Conservation (phyloP, 1,140 invertebrate species). For the Lasaia peninsularis region DNA sequence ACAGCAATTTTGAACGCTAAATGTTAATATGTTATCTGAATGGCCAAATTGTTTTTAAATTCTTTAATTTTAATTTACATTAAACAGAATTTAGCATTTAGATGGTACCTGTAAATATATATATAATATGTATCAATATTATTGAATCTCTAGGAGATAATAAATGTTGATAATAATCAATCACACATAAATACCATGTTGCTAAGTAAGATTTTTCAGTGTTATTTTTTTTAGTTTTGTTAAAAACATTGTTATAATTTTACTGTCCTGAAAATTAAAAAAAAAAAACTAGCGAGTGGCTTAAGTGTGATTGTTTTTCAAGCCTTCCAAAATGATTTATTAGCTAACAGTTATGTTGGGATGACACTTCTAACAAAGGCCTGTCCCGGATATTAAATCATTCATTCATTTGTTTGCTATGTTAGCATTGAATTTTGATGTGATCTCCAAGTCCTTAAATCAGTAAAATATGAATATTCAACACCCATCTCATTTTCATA, state of each 20-base stretch:
- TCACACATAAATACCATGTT: not conserved
- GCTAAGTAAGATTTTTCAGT: not conserved
- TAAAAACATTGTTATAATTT: not conserved
- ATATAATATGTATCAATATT: too few relatives aligned
- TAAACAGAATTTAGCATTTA: not conserved
- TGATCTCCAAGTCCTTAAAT: too few relatives aligned
- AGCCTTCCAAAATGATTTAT: not conserved
- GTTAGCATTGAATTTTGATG: too few relatives aligned
- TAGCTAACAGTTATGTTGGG: too few relatives aligned
- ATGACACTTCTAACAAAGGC: too few relatives aligned
- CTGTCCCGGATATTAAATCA: too few relatives aligned
- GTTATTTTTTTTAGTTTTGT: slow-evolving; percentile 6
- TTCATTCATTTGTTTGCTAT: too few relatives aligned
- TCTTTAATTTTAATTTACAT: slow-evolving; percentile 1
- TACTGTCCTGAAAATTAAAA: not conserved
- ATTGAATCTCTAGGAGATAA: slow-evolving; percentile 5
- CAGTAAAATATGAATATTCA: too few relatives aligned
- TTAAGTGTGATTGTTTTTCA: not conserved
- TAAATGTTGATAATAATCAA: not conserved
- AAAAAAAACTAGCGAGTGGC: not conserved
- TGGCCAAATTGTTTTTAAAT: slow-evolving; percentile 3
- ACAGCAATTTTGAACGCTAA: not conserved
- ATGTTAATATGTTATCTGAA: not conserved
- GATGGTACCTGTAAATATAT: not conserved
- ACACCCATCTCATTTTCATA: too few relatives aligned